Conservation (phyloP, 2,888 invertebrate species). For the Iselma pallidipennis region DNA sequence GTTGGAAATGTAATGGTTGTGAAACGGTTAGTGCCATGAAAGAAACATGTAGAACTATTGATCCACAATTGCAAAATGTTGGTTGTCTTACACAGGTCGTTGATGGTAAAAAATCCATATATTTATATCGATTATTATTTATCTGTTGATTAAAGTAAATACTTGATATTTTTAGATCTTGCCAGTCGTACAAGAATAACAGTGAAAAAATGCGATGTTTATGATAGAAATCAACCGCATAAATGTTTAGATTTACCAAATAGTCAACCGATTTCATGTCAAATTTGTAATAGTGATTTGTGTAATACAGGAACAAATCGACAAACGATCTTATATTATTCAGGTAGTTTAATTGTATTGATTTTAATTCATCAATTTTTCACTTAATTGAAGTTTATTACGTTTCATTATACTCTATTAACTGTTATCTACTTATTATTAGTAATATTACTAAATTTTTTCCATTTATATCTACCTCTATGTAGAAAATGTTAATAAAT, state of each 20-base stretch:
- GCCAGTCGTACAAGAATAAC: background rate
- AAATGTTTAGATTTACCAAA: conserved; percentile 15
- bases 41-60: background rate
- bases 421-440: background rate
- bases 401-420: too few species aligned
- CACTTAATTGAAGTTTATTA: conserved; percentile 9
- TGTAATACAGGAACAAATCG: conserved; percentile 12
- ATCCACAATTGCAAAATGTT: background rate
- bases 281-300: conserved; percentile 12
- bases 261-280: conserved; percentile 11
- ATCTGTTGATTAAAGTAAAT: background rate
- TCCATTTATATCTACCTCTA: too few species aligned
- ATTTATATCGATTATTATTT: background rate
- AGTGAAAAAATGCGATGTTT: background rate
- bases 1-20: conserved; percentile 2
- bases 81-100: background rate
- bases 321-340: conserved; percentile 16
- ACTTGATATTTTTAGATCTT: background rate
- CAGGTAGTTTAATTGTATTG: conserved; percentile 7
- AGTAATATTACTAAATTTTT: too few species aligned
- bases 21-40: background rate
- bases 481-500: too few species aligned
- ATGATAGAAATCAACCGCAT: background rate
- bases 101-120: conserved; percentile 1
- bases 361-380: conserved; percentile 7